Conservation (phyloP, 2,888 invertebrate genomes). For the Tipula confusa region DNA sequence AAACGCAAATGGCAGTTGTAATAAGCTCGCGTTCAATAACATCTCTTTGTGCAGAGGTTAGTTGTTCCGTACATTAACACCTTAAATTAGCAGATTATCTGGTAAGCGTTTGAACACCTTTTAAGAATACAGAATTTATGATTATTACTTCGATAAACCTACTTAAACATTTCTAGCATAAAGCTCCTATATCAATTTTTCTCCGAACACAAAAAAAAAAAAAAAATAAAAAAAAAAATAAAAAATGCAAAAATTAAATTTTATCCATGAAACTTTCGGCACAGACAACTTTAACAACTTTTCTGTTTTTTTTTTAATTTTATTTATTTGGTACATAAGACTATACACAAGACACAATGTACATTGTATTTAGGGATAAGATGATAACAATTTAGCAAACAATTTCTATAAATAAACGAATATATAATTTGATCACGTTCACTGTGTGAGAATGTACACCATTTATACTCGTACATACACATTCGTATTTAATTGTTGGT, state of each 20-base stretch:
- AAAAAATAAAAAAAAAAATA: too few relatives aligned
- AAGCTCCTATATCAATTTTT: background rate
- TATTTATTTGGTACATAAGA: background rate
- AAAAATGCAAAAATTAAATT: too few relatives aligned
- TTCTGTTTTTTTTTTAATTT: background rate
- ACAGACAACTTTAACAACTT: background rate
- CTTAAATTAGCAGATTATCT: too few relatives aligned
- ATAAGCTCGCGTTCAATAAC: too few relatives aligned
- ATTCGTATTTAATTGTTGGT: slow-evolving; percentile 4
- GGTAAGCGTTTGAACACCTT: background rate
- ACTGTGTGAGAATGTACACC: background rate
- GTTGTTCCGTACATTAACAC: too few relatives aligned
- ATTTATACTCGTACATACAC: too few relatives aligned
- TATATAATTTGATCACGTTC: slow-evolving; percentile 1
- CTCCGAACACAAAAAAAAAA: background rate
- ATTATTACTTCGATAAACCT: background rate
- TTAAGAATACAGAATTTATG: background rate
- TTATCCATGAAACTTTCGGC: background rate
- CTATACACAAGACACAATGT: background rate
- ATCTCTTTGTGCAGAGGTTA: too few relatives aligned
- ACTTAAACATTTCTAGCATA: background rate
- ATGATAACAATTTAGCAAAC: background rate
- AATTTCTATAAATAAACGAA: slow-evolving; percentile 3
- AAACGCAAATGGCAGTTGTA: too few relatives aligned
- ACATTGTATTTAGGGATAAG: background rate